A percentile compares a stretch with the other conserved stretches of the same genome.
These are phyloP conservation scores for Drosophila ananassae DNA, from an alignment of 1,140 invertebrate species.

Conservation along the genomic window DNA sequence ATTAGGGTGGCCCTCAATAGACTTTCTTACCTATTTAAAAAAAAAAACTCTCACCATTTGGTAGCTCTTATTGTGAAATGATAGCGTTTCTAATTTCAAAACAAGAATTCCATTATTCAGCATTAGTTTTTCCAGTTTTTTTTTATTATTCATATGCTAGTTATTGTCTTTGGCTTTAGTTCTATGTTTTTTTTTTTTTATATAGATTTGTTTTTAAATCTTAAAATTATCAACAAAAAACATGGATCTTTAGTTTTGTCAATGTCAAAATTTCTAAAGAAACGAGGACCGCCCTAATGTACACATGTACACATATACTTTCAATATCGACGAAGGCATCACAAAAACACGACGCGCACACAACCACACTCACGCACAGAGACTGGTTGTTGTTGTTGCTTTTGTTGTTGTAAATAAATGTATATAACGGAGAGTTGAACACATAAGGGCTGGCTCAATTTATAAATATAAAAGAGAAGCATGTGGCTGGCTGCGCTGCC, in stretches of 20 bases:
- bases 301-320: constrained; percentile 67
- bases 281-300: constrained; percentile 1
- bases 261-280: background rate
- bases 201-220: too few species aligned
- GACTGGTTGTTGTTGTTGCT: constrained; percentile 41
- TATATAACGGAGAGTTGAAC: constrained; percentile 72
- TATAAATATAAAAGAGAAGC: constrained; percentile 74
- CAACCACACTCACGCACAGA: constrained; percentile 61
- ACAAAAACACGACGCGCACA: constrained; percentile 71
- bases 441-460: constrained; percentile 80
- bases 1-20: background rate
- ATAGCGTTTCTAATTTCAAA: background rate
- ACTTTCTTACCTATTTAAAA: background rate
- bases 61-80: background rate
- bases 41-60: background rate
- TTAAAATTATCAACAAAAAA: too few species aligned
- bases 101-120: too few species aligned
- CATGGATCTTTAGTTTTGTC: too few species aligned
- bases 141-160: too few species aligned
- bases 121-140: too few species aligned
- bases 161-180: too few species aligned
- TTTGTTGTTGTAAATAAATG: constrained; percentile 52
- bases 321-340: constrained; percentile 81
- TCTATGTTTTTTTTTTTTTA: too few species aligned
- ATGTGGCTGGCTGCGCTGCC: constrained; percentile 62